A percentile compares a stretch with the other conserved stretches of the same genome.
Conservation (phyloP, 2,797 vertebrate species). For the Enteromius trimaculatus region DNA sequence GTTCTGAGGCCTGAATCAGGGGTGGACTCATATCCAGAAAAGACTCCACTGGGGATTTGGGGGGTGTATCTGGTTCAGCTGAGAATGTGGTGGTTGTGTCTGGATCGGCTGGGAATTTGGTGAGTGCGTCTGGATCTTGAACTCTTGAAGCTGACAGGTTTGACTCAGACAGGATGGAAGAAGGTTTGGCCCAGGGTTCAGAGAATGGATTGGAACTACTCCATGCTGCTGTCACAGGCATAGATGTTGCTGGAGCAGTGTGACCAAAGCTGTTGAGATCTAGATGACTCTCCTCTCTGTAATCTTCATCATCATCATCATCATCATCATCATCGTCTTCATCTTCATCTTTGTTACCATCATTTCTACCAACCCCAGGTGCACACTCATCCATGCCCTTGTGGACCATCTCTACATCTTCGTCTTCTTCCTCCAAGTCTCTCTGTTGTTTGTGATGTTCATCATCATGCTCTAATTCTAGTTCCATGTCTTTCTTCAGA, state of each 20-base stretch:
- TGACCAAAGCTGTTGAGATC: slow-evolving; percentile 72
- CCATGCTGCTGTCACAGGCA: slow-evolving; percentile 69
- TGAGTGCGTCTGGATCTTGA: slow-evolving; percentile 63
- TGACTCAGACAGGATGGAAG: slow-evolving; percentile 61
- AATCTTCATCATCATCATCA: slow-evolving; percentile 42
- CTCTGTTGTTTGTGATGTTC: slow-evolving; percentile 58
- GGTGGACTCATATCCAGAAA: slow-evolving; percentile 65
- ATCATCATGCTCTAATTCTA: slow-evolving; percentile 72
- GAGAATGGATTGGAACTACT: slow-evolving; percentile 73
- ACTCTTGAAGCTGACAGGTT: slow-evolving; percentile 68
- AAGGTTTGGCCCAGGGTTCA: slow-evolving; percentile 74
- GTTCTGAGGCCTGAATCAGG: slow-evolving; percentile 49
- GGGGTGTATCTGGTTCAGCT: slow-evolving; percentile 55
- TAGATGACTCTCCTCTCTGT: slow-evolving; percentile 68
- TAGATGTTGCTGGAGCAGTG: slow-evolving; percentile 56
- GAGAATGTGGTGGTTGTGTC: slow-evolving; percentile 61
- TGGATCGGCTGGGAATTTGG: neutral
- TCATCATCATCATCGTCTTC: slow-evolving; percentile 56
- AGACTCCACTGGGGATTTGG: slow-evolving; percentile 71
- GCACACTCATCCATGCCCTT: slow-evolving; percentile 70
- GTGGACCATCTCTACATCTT: slow-evolving; percentile 78
- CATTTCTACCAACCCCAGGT: slow-evolving; percentile 65
- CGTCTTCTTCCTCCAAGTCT: slow-evolving; percentile 74
- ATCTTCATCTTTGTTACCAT: slow-evolving; percentile 67
- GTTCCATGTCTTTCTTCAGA: slow-evolving; percentile 70